Base-by-base conservation (phyloP, 2,113 vertebrate genomes). In the Sceloporus tristichus region DNA sequence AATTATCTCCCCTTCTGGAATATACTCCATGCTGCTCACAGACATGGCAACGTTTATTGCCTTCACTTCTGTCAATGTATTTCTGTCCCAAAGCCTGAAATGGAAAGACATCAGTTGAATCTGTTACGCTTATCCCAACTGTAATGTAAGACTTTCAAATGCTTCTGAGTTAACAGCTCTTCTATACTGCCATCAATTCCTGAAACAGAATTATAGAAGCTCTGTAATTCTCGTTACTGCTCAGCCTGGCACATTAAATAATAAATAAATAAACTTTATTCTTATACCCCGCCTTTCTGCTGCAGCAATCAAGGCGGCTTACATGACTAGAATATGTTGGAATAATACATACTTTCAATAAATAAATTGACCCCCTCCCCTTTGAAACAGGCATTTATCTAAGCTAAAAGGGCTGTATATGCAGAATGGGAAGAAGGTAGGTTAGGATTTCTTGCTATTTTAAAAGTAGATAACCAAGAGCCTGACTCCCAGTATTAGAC, bases 21-120 rank as follows among this genome's bases (percentile, higher is more conserved):
- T 91, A 56, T 99, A 99, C 88, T 99, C 99, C 98, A 99, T 99
- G 96, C 98, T 99, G 96, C 98, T 98, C 91, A 99, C 98, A 1
- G 98, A 98, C 79, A 97, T 97, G 14, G 98, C 97, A 87, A 99
- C 99, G 0, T 95, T 97, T 88, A 99, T 94, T 0, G 97, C 98
- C 89, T 99, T 98, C 92, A 99, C 97, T 89, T 97, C 97, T 1
- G 97, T 98, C 95, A 97, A 97, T 53, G 97, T 98, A 93, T 89
- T 98, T 80, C 98, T 95, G 96, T 99, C 98, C 99, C 99, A 99
- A 34, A 99, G 97, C 83, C 99, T 99, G 89, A 8, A 93, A 21
- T 89, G 0, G 23, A 87, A 89, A 92, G 0, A 84, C 19, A 87
- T 65, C 27, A 0, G 70, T 8, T 9, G 79, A 68, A 73, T 79